Evolutionary conservation across 23 tunicate species (phyloP).

Genomic region (Aplidium turbinatum): DNA sequence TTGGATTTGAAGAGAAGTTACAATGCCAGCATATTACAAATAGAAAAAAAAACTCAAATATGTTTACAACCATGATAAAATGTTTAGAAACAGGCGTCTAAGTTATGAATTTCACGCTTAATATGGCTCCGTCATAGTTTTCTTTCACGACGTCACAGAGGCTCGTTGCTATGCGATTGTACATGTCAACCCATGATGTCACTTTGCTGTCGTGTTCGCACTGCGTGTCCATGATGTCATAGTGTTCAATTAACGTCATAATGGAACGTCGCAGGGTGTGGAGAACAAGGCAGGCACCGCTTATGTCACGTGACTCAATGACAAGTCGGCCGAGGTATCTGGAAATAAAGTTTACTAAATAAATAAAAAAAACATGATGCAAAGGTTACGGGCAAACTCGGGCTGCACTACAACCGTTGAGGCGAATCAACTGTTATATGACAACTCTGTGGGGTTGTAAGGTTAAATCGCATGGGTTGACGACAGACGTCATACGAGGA

Average conservation of each 20-base stretch:
- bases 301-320: constrained; percentile 14
- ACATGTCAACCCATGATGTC: constrained; percentile 27
- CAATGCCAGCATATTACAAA: too few relatives aligned
- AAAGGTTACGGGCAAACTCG: too few relatives aligned
- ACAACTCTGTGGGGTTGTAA: too few relatives aligned
- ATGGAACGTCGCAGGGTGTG: constrained; percentile 40
- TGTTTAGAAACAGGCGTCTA: too few relatives aligned
- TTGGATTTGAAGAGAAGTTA: too few relatives aligned
- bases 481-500: too few relatives aligned
- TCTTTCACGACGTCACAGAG: constrained; percentile 14
- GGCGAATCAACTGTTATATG: too few relatives aligned
- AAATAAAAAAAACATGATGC: too few relatives aligned
- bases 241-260: constrained; percentile 6
- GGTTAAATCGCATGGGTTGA: too few relatives aligned
- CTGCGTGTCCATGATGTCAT: constrained; percentile 13
- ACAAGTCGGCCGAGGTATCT: constrained; percentile 25
- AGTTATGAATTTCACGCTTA: neutral
- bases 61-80: too few relatives aligned
- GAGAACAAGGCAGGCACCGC: constrained; percentile 28
- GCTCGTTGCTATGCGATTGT: constrained; percentile 19
- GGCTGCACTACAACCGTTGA: too few relatives aligned
- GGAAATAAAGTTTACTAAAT: neutral
- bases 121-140: constrained; percentile 17
- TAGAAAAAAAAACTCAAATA: too few relatives aligned
- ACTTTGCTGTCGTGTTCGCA: constrained; percentile 2